Conservation (phyloP, 2,888 invertebrate species). For the Conops quadrifasciatus region DNA sequence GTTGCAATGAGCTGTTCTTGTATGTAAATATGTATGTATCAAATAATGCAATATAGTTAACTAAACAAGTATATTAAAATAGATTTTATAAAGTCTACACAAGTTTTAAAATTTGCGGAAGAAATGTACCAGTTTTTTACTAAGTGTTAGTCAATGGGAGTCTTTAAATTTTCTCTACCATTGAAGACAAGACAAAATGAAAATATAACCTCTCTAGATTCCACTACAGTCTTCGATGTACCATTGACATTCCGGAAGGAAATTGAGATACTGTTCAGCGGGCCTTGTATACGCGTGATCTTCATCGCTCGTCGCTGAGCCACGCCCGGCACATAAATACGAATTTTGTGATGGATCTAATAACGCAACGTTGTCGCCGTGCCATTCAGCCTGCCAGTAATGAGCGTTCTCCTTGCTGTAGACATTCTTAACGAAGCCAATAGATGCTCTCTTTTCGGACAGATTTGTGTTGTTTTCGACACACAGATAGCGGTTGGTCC, state of each 20-base stretch:
- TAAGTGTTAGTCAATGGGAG: no score
- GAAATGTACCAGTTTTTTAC: no score
- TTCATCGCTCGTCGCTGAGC: slow-evolving; percentile 48
- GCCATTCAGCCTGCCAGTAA: slow-evolving; percentile 48
- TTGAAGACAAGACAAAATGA: no score
- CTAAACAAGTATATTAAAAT: no score
- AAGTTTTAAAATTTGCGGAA: no score
- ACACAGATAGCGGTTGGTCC: slow-evolving; percentile 50
- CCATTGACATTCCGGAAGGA: slow-evolving; percentile 51
- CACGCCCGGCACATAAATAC: slow-evolving; percentile 52
- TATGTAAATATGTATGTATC: no score
- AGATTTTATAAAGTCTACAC: no score
- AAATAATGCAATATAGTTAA: no score
- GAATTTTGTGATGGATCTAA: slow-evolving; percentile 40
- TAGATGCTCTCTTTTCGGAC: slow-evolving; percentile 10
- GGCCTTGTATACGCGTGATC: slow-evolving; percentile 51
- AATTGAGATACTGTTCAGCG: slow-evolving; percentile 40
- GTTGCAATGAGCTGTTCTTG: no score
- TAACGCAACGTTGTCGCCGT: slow-evolving; percentile 44
- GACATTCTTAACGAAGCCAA: slow-evolving; percentile 50
- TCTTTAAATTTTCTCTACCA: no score
- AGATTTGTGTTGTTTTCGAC: slow-evolving; percentile 35
- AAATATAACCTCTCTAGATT: slow-evolving; percentile 14
- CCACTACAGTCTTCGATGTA: slow-evolving; percentile 53
- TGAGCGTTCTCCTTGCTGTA: slow-evolving; percentile 45